Percentiles rank a stretch among this genome's conserved stretches.
phyloP scores from a whole-genome alignment of 2,797 vertebrate species.

The Psittacula derbiana region DNA sequence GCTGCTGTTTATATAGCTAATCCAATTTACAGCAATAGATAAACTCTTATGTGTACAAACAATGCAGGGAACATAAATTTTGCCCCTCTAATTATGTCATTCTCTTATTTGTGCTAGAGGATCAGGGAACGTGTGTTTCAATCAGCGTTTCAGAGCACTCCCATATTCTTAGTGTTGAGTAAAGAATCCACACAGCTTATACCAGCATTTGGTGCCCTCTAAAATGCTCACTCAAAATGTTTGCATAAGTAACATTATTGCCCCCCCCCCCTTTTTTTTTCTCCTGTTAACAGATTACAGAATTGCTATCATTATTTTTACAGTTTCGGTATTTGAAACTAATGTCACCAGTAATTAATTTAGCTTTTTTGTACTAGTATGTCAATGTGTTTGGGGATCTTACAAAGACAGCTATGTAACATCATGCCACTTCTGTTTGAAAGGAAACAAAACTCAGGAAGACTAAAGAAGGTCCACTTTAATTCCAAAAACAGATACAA shows the following conservation, averaged over 20 bases:
- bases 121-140: not conserved
- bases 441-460: not conserved
- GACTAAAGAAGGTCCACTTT: not conserved
- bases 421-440: not conserved
- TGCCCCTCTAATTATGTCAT: not conserved
- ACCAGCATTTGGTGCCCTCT: not conserved
- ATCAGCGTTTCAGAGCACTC: not conserved
- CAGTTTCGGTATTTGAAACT: not conserved
- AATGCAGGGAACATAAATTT: not conserved
- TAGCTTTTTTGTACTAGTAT: not conserved
- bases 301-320: not conserved
- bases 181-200: not conserved
- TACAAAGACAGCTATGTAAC: not conserved
- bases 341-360: not conserved
- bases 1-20: constrained; percentile 2
- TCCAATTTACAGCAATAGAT: constrained; percentile 20
- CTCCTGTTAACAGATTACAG: not conserved
- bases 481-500: not conserved
- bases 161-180: not conserved
- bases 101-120: not conserved
- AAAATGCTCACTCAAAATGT: not conserved
- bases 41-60: not conserved
- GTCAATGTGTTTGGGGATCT: not conserved
- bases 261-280: not conserved
- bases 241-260: not conserved